Percentiles rank a stretch among this genome's conserved stretches.
Evolutionary conservation across 2,113 vertebrate genomes (phyloP).

Genomic region (Steatornis caripensis): DNA sequence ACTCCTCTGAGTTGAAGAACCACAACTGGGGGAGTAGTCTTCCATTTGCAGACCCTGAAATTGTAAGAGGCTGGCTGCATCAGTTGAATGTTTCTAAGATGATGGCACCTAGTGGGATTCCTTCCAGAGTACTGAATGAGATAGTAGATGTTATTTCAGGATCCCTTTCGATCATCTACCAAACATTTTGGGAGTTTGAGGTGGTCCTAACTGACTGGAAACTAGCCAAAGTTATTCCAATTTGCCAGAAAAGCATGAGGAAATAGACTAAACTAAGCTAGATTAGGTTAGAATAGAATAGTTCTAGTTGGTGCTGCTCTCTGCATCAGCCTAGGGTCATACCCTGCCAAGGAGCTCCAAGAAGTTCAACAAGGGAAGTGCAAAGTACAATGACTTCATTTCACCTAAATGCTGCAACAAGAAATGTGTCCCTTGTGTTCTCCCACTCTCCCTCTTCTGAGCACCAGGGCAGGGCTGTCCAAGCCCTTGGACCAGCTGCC

Average conservation of each 20-base stretch:
- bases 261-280: too few relatives aligned
- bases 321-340: neutral
- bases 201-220: neutral
- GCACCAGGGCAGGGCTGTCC: neutral
- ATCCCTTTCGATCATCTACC: neutral
- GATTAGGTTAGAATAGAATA: too few relatives aligned
- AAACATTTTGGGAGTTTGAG: neutral
- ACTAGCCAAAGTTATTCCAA: neutral
- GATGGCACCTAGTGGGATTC: neutral
- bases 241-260: neutral
- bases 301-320: too few relatives aligned
- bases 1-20: neutral
- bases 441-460: neutral
- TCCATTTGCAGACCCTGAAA: neutral
- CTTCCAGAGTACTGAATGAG: neutral
- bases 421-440: fast-evolving
- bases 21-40: neutral
- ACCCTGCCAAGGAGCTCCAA: neutral
- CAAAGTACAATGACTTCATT: neutral
- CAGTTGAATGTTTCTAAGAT: neutral
- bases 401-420: neutral
- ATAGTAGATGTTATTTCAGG: neutral
- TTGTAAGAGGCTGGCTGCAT: neutral
- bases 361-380: too few relatives aligned
- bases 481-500: neutral